Evolutionary conservation across 2,797 vertebrate species (phyloP).

Genomic region (Melanotaenia parkinsoni): DNA sequence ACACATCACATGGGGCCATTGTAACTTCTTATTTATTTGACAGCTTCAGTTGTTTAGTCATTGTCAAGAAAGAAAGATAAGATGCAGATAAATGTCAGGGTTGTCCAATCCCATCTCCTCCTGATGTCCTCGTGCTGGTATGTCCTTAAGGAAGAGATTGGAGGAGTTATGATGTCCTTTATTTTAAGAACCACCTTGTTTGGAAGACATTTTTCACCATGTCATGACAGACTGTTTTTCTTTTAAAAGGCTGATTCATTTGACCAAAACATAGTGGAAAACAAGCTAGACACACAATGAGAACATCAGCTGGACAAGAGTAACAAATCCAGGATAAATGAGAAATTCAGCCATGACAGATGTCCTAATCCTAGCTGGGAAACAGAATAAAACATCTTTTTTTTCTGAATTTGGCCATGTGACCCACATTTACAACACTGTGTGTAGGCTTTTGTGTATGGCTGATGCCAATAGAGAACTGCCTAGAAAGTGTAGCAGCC

Average conservation of each 20-base stretch:
- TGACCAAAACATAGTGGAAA: background rate
- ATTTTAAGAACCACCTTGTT: background rate
- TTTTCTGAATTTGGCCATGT: constrained; percentile 6
- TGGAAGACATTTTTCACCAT: background rate
- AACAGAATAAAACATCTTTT: background rate
- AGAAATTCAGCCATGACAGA: background rate
- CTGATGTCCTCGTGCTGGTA: background rate
- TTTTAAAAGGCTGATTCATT: background rate
- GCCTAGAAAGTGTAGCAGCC: too few relatives aligned
- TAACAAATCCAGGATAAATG: background rate
- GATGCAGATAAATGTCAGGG: background rate
- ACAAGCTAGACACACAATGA: background rate
- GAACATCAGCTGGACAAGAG: constrained; percentile 13
- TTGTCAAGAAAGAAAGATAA: background rate
- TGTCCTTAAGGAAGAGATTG: background rate
- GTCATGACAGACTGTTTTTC: too few relatives aligned
- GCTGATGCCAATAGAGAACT: background rate
- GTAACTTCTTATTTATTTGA: background rate
- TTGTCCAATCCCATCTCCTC: too few relatives aligned
- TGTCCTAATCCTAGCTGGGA: background rate
- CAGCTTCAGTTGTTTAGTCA: background rate
- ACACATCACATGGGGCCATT: too few relatives aligned
- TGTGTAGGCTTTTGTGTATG: background rate
- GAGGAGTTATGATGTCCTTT: background rate
- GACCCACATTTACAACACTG: background rate